Base-by-base conservation (phyloP, 2,888 invertebrate genomes). In the Lypha dubia region DNA sequence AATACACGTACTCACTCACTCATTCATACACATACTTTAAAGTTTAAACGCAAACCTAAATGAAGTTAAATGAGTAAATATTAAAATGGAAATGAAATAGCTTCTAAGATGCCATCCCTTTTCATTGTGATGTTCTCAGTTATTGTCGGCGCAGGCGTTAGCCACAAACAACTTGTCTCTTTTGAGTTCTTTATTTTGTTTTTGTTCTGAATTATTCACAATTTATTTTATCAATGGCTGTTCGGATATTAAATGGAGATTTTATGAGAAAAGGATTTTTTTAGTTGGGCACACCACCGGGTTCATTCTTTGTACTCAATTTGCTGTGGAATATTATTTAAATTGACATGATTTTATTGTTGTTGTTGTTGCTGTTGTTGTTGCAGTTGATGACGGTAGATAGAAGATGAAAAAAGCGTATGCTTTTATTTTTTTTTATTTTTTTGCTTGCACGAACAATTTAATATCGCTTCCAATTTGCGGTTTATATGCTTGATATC, bases 391-490 rank as follows among this genome's bases (percentile, higher is more conserved):
- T 51, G 49, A 77, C 65, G 65, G 28, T 32, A 56, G 63, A 63
- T 65, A 41, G 58, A 46, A 56, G 71, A 49, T 24, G 41, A 67
- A 46, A 51, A 51, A 65, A 71, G 58, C 71, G 71, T 80, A 76
- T 67, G 76, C 77, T 76, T 24, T n/a, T n/a, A n/a, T n/a, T n/a
- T n/a, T n/a, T n/a, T n/a, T n/a, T n/a, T n/a, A n/a, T n/a, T n/a
- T 28, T 60, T 84, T 76, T 89, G 90, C 89, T 91, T 90, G 90
- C 89, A 91, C 91, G 91, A 90, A 89, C 91, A 91, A 91, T 91
- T 91, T 91, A 91, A 90, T 91, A 91, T 91, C 89, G 89, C 90
- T 91, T 91, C 91, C 92, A 91, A 91, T 91, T 91, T 91, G 91
- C 90, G 91, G 91, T 91, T 90, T 90, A 89, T 90, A 88, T 90